Evolutionary conservation across 2,888 invertebrate species (phyloP), one percentile per base, ranked within the genome.

Genomic region (Ophioninae sp.): DNA sequence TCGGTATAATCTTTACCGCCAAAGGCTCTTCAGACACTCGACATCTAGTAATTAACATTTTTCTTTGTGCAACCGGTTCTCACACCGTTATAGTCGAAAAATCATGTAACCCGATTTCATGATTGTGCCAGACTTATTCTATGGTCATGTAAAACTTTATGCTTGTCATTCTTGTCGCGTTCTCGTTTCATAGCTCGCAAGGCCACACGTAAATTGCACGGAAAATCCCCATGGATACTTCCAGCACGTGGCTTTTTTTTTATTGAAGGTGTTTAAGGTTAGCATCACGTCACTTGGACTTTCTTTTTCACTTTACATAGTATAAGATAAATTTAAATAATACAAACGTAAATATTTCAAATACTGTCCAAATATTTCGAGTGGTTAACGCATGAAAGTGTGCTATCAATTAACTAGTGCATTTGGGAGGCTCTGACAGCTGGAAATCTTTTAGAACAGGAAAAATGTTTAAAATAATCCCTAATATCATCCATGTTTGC

Each of bases 221-320:
- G 73, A 56, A 80, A 74, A 74, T 68, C n/a, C 68, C 51, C 9
- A 68, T 61, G 68, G 30, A 63, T 51, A 51, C 17, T 13, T 63
- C 61, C 63, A 63, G 74, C 56, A 56, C 80, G 69, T 10, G n/a
- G 44, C 37, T 71, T 51, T 20, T 56, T 58, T 58, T n/a, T 20
- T 8, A 17, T 7, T n/a, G n/a, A 37, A n/a, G 9, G 17, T 58
- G 23, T 20, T 5, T 10, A 9, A 13, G 17, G 51, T 17, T 17
- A 30, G 3, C 30, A 5, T 7, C 23, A n/a, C 51, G 13, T 51
- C 51, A 51, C 13, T 51, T 3, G 51, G 51, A 10, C 13, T 10
- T 13, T 51, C 13, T 51, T 51, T 13, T 17, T 10, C 44, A 30
- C 30, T 30, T 30, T 30, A 30, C 10, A 44, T 8, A 8, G 44